Conservation (phyloP, 2,113 vertebrate genomes). For the Peromyscus californicus region DNA sequence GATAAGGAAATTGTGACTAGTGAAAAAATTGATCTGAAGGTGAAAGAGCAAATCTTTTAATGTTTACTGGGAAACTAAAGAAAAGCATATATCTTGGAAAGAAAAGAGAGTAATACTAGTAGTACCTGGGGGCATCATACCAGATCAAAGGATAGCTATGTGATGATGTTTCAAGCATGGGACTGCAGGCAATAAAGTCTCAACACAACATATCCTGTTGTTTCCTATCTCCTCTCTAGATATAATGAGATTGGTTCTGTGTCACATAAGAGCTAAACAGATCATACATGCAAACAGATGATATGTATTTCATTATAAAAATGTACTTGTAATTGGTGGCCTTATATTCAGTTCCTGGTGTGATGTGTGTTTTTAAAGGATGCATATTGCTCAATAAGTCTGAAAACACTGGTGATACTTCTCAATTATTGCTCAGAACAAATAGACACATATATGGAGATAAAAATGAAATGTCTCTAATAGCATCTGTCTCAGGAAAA, state of each 20-base stretch:
- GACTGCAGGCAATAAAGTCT: background rate
- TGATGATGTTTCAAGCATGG: background rate
- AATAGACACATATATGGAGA: background rate
- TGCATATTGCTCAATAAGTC: background rate
- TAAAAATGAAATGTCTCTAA: constrained; percentile 14
- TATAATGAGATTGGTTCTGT: background rate
- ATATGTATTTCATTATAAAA: background rate
- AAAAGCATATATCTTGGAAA: background rate
- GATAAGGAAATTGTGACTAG: background rate
- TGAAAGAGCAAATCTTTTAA: background rate
- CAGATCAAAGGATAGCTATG: background rate
- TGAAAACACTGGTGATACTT: background rate
- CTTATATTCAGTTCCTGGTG: background rate
- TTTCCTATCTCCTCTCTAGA: background rate
- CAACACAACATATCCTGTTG: rapidly evolving
- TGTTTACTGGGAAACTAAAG: background rate
- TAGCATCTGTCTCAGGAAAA: background rate
- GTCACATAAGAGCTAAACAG: background rate
- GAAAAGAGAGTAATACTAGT: background rate
- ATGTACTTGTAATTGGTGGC: background rate
- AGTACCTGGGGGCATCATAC: no score
- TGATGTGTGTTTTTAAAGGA: background rate
- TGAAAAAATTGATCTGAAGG: background rate
- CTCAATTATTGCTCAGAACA: background rate
- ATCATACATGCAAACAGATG: background rate